A percentile compares a stretch with the other conserved stretches of the same genome.
Evolutionary conservation across 2,113 vertebrate genomes (phyloP).

Genomic region (Periophthalmodon schlosseri): DNA sequence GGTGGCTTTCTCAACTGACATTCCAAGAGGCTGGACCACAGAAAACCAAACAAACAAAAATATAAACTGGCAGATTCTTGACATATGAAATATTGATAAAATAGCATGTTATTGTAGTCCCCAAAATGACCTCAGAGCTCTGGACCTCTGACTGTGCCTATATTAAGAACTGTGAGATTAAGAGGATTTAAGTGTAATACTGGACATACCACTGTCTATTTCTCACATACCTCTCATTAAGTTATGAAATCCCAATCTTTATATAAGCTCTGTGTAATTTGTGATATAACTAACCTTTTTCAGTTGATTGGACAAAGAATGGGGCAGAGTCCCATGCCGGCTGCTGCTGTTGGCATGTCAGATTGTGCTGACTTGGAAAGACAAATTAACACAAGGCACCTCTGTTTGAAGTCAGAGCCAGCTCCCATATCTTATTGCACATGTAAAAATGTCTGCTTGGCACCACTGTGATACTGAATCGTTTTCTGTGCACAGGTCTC

Average conservation of each 20-base stretch:
- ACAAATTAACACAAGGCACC: slow-evolving; percentile 45
- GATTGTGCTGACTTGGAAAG: slow-evolving; percentile 28
- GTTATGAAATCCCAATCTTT: neutral
- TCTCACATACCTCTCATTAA: neutral
- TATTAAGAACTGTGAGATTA: too few relatives aligned
- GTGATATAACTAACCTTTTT: neutral
- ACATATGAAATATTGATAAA: too few relatives aligned
- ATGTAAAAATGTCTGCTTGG: slow-evolving; percentile 21
- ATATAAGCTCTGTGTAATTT: neutral
- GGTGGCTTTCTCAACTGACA: too few relatives aligned
- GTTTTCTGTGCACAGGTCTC: slow-evolving; percentile 4
- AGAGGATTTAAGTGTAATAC: too few relatives aligned
- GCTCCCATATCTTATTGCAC: slow-evolving; percentile 33
- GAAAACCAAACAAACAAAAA: too few relatives aligned
- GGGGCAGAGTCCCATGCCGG: neutral
- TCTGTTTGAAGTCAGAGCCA: slow-evolving; percentile 57
- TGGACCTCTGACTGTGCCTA: too few relatives aligned
- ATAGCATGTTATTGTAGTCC: too few relatives aligned
- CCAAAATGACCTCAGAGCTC: too few relatives aligned
- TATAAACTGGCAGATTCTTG: too few relatives aligned
- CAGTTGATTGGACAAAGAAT: neutral
- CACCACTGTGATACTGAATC: slow-evolving; percentile 43
- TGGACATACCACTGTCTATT: too few relatives aligned
- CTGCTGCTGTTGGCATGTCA: slow-evolving; percentile 11
- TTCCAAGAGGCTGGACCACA: too few relatives aligned